Evolutionary conservation across 1,140 invertebrate species (phyloP).

Genomic region (Lasaia peninsularis): DNA sequence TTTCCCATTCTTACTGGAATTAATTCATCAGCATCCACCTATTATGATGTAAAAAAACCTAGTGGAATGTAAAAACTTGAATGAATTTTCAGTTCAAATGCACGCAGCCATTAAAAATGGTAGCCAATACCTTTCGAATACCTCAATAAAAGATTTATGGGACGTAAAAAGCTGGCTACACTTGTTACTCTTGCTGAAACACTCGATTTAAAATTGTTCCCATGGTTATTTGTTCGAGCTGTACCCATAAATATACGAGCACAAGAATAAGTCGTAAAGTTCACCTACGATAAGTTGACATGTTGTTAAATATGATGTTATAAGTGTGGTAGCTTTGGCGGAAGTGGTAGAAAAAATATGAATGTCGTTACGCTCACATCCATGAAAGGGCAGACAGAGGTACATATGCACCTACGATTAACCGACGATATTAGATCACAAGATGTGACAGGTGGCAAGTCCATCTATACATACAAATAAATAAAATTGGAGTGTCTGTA

Average conservation of each 20-base stretch:
- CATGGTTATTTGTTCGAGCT: not conserved
- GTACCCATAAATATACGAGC: constrained; percentile 6
- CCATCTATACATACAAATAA: no score
- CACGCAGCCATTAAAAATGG: constrained; percentile 6
- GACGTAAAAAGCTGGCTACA: constrained; percentile 4
- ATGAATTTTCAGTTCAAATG: constrained; percentile 1
- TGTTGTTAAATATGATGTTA: constrained; percentile 19
- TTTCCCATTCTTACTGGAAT: no score
- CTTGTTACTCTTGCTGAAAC: constrained; percentile 11
- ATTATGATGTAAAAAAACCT: not conserved
- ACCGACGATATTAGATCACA: no score
- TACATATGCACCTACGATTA: no score
- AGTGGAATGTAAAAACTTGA: not conserved
- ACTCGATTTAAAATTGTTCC: constrained; percentile 11
- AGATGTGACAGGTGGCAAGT: no score
- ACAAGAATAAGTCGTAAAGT: constrained; percentile 24
- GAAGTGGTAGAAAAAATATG: no score
- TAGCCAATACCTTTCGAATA: constrained; percentile 14
- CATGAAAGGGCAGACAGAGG: no score
- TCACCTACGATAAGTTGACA: constrained; percentile 19
- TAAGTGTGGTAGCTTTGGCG: constrained; percentile 7
- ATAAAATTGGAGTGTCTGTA: no score
- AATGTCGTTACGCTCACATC: no score
- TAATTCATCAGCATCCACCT: no score
- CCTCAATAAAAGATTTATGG: constrained; percentile 12